Conservation (phyloP, 2,888 invertebrate genomes). For the Catonia carolina region DNA sequence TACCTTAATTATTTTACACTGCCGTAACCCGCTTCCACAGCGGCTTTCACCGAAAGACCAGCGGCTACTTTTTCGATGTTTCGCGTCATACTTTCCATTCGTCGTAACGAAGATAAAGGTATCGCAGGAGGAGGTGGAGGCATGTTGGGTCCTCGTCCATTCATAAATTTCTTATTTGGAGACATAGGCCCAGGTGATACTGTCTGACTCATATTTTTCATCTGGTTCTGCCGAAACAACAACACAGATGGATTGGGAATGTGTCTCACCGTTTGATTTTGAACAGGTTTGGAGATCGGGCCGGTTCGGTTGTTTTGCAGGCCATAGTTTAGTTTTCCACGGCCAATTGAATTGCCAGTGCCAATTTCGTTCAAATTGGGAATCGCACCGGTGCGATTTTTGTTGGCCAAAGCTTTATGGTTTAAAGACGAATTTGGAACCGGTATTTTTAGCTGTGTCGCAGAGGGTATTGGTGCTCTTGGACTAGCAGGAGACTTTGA, state of each 20-base stretch:
- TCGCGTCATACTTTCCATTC: constrained; percentile 35
- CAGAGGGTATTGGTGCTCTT: background rate
- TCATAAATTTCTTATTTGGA: constrained; percentile 20
- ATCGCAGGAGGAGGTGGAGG: constrained; percentile 31
- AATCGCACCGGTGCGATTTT: constrained; percentile 32
- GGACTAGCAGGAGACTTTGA: constrained; percentile 5
- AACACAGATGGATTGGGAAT: constrained; percentile 58
- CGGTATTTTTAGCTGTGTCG: constrained; percentile 21
- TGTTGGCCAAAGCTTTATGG: constrained; percentile 14
- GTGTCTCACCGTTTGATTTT: constrained; percentile 55
- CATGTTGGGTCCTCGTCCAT: constrained; percentile 17
- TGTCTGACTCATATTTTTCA: background rate
- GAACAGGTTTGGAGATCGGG: constrained; percentile 37
- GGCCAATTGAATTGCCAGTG: constrained; percentile 37
- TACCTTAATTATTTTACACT: no score
- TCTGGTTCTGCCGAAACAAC: constrained; percentile 45
- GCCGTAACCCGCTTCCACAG: constrained; percentile 23
- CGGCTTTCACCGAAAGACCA: constrained; percentile 35
- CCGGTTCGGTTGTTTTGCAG: background rate
- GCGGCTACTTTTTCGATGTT: constrained; percentile 38
- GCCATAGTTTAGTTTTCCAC: constrained; percentile 18
- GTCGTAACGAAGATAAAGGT: constrained; percentile 33
- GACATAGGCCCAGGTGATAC: constrained; percentile 9
- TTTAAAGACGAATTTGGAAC: constrained; percentile 15
- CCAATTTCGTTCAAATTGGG: constrained; percentile 47